A percentile compares a stretch with the other conserved stretches of the same genome.
phyloP scores from a whole-genome alignment of 2,888 invertebrate species.

The Hypolimnas misippus region DNA sequence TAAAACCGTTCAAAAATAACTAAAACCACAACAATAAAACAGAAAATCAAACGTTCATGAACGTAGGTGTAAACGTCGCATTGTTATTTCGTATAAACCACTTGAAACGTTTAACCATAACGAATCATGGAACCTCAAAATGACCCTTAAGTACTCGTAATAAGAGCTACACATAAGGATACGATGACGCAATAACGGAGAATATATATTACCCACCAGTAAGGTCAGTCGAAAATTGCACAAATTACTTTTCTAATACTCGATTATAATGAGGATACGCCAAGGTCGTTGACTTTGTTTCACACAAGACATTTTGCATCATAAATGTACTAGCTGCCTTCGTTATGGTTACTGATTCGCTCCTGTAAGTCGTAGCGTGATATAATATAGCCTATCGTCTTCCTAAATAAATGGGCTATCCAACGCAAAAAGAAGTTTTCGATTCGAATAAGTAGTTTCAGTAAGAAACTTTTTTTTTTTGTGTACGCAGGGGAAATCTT shows the following conservation, averaged over 20 bases:
- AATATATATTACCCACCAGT: conserved; percentile 10
- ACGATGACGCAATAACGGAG: conserved; percentile 22
- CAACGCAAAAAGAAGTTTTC: too few relatives aligned
- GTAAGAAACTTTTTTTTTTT: too few relatives aligned
- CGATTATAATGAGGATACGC: not conserved
- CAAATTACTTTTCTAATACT: conserved; percentile 16
- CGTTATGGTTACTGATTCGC: too few relatives aligned
- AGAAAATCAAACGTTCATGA: conserved; percentile 6
- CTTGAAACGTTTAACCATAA: conserved; percentile 20
- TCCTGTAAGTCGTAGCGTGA: too few relatives aligned
- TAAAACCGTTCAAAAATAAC: not conserved
- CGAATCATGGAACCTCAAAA: conserved; percentile 1
- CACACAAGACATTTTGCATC: too few relatives aligned
- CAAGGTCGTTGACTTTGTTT: not conserved
- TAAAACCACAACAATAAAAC: conserved; percentile 4
- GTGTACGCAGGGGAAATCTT: too few relatives aligned
- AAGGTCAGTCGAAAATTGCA: conserved; percentile 33
- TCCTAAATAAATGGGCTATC: too few relatives aligned
- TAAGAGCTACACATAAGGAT: not conserved
- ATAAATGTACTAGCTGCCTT: too few relatives aligned
- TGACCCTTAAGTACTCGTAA: conserved; percentile 4
- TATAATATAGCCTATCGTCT: too few relatives aligned
- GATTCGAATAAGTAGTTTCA: too few relatives aligned
- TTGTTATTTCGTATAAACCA: conserved; percentile 28
- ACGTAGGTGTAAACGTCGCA: conserved; percentile 22